Percentiles rank a stretch among this genome's conserved stretches.
Evolutionary conservation across 2,888 invertebrate genomes (phyloP).

Genomic region (Acrocera orbiculus): DNA sequence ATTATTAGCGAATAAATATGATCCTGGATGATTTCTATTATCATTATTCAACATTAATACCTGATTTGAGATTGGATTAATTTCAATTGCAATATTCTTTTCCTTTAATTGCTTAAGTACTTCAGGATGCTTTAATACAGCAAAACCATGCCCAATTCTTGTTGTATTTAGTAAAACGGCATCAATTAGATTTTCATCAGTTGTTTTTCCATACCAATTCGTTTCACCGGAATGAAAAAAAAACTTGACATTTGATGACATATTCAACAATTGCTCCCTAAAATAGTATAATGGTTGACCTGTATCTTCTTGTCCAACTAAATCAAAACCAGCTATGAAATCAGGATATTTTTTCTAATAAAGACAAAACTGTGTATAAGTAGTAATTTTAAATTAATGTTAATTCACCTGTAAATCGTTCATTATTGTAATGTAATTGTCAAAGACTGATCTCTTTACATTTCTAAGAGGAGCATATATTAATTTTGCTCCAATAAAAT

Average conservation of each 20-base stretch:
- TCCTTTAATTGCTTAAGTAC: conserved; percentile 39
- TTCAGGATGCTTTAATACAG: conserved; percentile 52
- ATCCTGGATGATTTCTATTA: conserved; percentile 57
- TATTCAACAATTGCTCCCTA: conserved; percentile 35
- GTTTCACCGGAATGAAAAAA: conserved; percentile 76
- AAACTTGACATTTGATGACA: conserved; percentile 38
- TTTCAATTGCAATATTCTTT: conserved; percentile 50
- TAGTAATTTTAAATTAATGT: too few species aligned
- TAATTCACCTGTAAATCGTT: too few species aligned
- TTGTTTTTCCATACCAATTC: conserved; percentile 46
- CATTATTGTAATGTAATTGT: too few species aligned
- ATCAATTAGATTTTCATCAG: conserved; percentile 59
- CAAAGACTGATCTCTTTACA: too few species aligned
- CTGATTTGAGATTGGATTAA: conserved; percentile 65
- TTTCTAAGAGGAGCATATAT: conserved; percentile 47
- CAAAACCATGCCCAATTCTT: conserved; percentile 64
- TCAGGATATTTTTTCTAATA: conserved; percentile 40
- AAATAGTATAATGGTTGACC: conserved; percentile 46
- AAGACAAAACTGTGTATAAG: too few species aligned
- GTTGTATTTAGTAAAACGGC: conserved; percentile 56
- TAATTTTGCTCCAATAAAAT: conserved; percentile 48
- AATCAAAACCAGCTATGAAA: conserved; percentile 58
- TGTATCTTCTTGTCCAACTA: conserved; percentile 62
- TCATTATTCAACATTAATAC: conserved; percentile 51
- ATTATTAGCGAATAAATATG: conserved; percentile 42